Evolutionary conservation across 2,888 invertebrate genomes (phyloP), one percentile per base, ranked within the genome.

Genomic region (Geotrupes spiniger): DNA sequence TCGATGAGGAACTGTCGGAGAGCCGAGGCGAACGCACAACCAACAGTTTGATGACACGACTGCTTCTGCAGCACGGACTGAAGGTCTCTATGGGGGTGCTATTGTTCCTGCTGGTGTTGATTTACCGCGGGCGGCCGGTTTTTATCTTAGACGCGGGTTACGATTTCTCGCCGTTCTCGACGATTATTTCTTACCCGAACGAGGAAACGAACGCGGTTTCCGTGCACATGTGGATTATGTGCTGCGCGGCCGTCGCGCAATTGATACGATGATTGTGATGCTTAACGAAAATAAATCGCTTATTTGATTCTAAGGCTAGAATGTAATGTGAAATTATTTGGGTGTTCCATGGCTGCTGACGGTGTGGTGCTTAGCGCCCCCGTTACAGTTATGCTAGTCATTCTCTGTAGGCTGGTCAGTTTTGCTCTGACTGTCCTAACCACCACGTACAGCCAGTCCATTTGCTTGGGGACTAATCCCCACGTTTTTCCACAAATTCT

Each of bases 181-280:
- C 66, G 2, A 49, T 79, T 3, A 70, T 79, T 12, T 73, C 74
- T 1, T 79, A 75, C 64, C 78, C 79, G 8, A 75, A 76, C 41
- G 72, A 72, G 5, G 58, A 71, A n/a, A 57, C 61, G 1, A 77
- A 77, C 61, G 71, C 72, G 1, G 70, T 79, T 31, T 78, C 79
- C 0, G 74, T 76, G 44, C 78, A 78, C 42, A 72, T 75, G 50
- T 79, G 78, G 78, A 69, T 76, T 1, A 66, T 78, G 47, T 74
- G 77, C 8, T 76, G 75, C 60, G 74, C 75, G 58, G 68, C 74
- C 31, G 70, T 74, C 2, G 71, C 74, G 47, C 65, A 70, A 47
- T 39, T 60, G 56, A 60, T 65, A 52, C 60, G 61, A 52, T 43
- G 57, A 8, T 9, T 9, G 8, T 27, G 9, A 27, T 8, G 27